These are phyloP conservation scores for Lemur catta DNA, from an alignment of 2,797 vertebrate species.

Conservation along the genomic window DNA sequence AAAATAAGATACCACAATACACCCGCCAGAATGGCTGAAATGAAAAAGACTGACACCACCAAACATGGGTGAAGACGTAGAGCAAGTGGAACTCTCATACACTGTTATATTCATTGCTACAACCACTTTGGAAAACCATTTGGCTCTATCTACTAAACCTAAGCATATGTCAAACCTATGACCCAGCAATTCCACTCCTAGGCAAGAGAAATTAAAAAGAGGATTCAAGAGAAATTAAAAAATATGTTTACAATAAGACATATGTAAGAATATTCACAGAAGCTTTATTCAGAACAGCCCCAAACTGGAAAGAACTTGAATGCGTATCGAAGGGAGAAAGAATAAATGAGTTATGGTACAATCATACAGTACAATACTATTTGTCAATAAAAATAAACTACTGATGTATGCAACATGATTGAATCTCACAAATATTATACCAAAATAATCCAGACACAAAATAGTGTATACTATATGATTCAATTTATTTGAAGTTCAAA, in stretches of 20 bases:
- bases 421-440: neutral
- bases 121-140: neutral
- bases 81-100: too few species aligned
- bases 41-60: neutral
- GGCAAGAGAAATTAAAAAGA: neutral
- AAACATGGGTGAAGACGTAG: accelerated
- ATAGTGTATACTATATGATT: neutral
- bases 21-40: neutral
- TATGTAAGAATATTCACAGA: neutral
- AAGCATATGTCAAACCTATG: neutral
- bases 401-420: neutral
- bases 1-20: neutral
- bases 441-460: neutral
- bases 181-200: neutral
- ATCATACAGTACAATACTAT: neutral
- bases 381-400: neutral
- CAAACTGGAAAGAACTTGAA: neutral
- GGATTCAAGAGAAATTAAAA: neutral
- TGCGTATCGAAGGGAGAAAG: neutral
- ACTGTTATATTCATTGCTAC: neutral
- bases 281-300: neutral
- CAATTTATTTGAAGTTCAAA: neutral
- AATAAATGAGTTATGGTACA: neutral
- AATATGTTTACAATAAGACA: neutral
- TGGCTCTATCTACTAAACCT: neutral